Base-by-base conservation (phyloP, 1,140 invertebrate genomes). In the Apis florea region DNA sequence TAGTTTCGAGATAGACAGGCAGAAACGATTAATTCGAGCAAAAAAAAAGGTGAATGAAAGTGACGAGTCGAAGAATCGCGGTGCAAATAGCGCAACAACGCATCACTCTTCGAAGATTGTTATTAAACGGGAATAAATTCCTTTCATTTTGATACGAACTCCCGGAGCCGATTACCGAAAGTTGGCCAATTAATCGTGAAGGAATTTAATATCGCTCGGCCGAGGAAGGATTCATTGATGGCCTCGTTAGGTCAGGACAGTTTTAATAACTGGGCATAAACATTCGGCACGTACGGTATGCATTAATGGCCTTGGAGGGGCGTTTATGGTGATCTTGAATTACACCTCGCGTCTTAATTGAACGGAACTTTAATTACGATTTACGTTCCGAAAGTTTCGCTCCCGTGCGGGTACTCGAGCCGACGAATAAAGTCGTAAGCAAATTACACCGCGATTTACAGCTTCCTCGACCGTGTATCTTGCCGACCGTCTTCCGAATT, bases 271-370 rank as follows among this genome's bases (percentile, higher is more conserved):
- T 26, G 4, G 21, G 53, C 70, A 80, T 74, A 80, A 80, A 80
- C 78, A 80, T 80, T 66, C 51, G n/a, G 26, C 64, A 19, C 24
- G 56, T n/a, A 73, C 13, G 53, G 78, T 26, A 66, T 54, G 70
- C 61, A 74, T 80, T 80, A 80, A 80, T 66, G 78, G 24, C 61
- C 53, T 31, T 49, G 3, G 24, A 56, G 40, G 58, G 17, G 31
- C 78, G 61, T 80, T 80, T 74, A 80, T 80, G 61, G 71, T 80
- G 78, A 80, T 80, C 78, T 80, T 80, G 78, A 80, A 80, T 73
- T 80, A 80, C 70, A 80, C 49, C 53, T 64, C 13, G 78, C 21
- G 61, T 80, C 78, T 80, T 80, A 80, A 80, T 80, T 56, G 78
- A 80, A 80, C 78, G n/a, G 53, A 66, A 74, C 70, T 80, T 80